Percentiles rank a stretch among this genome's conserved stretches.
Evolutionary conservation across 2,888 invertebrate genomes (phyloP).

Genomic region (Gerris lacustris): DNA sequence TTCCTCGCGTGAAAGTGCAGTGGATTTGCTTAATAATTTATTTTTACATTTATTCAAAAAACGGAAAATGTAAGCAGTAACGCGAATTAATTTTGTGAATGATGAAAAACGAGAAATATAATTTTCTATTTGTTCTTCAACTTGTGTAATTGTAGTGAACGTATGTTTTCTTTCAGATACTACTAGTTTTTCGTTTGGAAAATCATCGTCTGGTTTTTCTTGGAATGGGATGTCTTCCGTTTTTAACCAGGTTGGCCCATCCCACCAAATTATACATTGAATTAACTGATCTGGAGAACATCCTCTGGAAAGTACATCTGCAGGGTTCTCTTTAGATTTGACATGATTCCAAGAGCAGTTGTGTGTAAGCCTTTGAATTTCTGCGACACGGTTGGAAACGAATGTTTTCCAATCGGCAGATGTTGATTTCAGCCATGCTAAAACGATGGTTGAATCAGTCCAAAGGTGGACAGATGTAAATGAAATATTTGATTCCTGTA

Average conservation of each 20-base stretch:
- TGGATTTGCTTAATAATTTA: neutral
- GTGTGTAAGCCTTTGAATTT: neutral
- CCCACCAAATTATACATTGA: slow-evolving; percentile 8
- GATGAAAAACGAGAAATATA: too few species aligned
- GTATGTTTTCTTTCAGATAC: too few species aligned
- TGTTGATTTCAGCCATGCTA: neutral
- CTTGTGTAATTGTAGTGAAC: too few species aligned
- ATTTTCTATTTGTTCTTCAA: too few species aligned
- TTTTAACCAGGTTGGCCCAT: slow-evolving; percentile 12
- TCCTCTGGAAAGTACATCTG: slow-evolving; percentile 10
- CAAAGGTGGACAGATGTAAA: neutral
- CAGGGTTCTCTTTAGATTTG: slow-evolving; percentile 5
- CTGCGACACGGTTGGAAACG: slow-evolving; percentile 12
- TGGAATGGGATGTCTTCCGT: neutral
- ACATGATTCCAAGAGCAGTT: slow-evolving; percentile 9
- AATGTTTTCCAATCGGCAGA: slow-evolving; percentile 5
- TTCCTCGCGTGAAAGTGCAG: neutral
- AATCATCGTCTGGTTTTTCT: too few species aligned
- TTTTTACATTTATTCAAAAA: neutral
- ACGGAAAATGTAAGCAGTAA: neutral
- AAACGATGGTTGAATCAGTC: neutral
- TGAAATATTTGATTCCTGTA: neutral
- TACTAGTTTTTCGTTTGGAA: too few species aligned
- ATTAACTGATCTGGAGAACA: neutral
- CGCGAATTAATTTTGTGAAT: too few species aligned